Base-by-base conservation (phyloP, 2,113 vertebrate species). In the Catharus fuscescens region DNA sequence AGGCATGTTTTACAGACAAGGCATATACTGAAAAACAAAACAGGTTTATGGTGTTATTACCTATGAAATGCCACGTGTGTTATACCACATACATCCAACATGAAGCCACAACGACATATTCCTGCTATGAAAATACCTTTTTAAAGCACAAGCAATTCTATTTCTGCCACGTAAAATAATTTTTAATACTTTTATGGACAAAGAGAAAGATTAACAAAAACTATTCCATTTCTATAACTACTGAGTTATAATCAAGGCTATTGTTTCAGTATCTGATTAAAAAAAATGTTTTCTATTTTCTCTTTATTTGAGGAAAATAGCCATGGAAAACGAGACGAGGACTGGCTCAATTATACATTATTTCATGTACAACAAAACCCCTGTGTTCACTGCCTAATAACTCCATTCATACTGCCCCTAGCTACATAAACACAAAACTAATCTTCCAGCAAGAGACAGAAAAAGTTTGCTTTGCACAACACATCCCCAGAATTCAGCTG, bases 221-320 rank as follows among this genome's bases (percentile, higher is more conserved):
- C 70, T 32, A 61, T 29, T 57, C 60, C 78, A 84, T 81, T 91
- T 76, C 87, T 79, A 6, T 59, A 90, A 60, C 73, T 60, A 56
- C 26, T 71, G 17, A 25, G 8, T 85, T 28, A 86, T 50, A 95
- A 95, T 95, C 77, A 95, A 80, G 56, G 61, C 72, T 62, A 93
- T 60, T 94, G 67, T 86, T 90, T 77, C 45, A 52, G 64, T 62
- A 90, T 62, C 71, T 15, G 42, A 92, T 70, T 60, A 13, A 18
- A 66, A 91, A 93, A 90, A 90, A 21, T 14, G 25, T 40, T 80
- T 77, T 53, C 21, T 72, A 4, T 54, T 88, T 90, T 86, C 88
- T 61, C 78, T 82, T 66, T 90, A 92, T 64, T 78, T 78, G 32
- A 86, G 87, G n/a, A 73, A 95, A 94, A 90, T 3, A 88, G 64